Base-by-base conservation (phyloP, 2,888 invertebrate species). In the Drosophila kuntzei region DNA sequence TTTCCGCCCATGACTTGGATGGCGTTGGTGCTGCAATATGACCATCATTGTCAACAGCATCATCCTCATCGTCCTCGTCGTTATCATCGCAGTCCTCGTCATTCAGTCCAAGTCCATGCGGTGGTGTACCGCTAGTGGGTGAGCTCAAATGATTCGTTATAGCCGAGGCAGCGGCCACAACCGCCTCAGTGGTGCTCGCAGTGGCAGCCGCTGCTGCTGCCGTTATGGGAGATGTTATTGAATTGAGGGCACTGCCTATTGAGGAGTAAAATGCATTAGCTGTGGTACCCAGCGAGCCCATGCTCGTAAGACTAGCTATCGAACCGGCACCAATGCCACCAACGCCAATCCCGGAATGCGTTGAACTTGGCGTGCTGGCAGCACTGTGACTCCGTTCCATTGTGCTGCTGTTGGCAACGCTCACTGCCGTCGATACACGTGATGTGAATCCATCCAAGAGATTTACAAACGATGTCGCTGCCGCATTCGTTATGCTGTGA, bases 1-100 rank as follows among this genome's bases (percentile, higher is more conserved):
- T 94, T 91, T 97, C 97, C 2, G 95, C 95, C 97, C 97, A 97
- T 55, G 95, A 94, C 86, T 93, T 92, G 91, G 93, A 76, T 3
- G 86, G 88, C 12, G 87, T 87, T 3, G 85, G 89, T 8, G 90
- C 89, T 1, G 90, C 80, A 22, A 87, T 81, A 58, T 90, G 87
- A 0, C 85, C 80, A 67, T 90, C 87, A 65, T 89, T 85, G 27
- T 83, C 80, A 16, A 90, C 87, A 22, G 83, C 80, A 57, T 89
- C 89, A 51, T 87, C 87, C 39, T 90, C 89, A 12, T 90, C 88
- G 5, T 90, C 90, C 36, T 87, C 89, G 44, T 84, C 86, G 16
- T 73, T 79, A 29, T 89, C 89, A 51, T 89, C 89, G 47, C 88
- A 89, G n/a, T 89, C 89, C 27, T 81, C 83, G 43, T 87, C 86